A percentile compares a stretch with the other conserved stretches of the same genome.
Conservation (phyloP, 1,140 invertebrate species). For the Meloidogyne exigua region DNA sequence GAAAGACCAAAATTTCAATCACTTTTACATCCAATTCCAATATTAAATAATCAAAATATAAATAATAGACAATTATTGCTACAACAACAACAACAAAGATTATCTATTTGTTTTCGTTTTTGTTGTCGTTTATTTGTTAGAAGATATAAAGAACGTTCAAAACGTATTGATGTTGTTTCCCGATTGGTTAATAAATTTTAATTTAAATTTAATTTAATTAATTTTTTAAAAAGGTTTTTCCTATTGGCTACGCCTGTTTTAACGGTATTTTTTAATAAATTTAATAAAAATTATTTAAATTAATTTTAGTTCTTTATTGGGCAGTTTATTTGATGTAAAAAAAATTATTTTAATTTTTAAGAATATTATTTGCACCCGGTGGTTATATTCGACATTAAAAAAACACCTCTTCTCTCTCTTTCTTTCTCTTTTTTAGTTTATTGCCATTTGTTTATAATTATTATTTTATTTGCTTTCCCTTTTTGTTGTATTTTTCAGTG, state of each 20-base stretch:
- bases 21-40: slow-evolving; percentile 24
- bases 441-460: not conserved
- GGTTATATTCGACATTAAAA: too few species aligned
- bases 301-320: slow-evolving; percentile 57
- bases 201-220: not conserved
- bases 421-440: not conserved
- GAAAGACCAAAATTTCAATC: slow-evolving; percentile 16
- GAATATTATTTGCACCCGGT: too few species aligned
- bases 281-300: not conserved
- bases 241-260: slow-evolving; percentile 63
- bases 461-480: not conserved
- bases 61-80: not conserved
- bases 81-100: slow-evolving; percentile 1
- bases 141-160: slow-evolving; percentile 57
- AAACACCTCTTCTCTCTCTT: not conserved
- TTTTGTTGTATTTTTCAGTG: too few species aligned
- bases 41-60: not conserved
- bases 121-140: slow-evolving; percentile 57
- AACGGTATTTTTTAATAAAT: slow-evolving; percentile 54
- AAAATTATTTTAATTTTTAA: too few species aligned
- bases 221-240: slow-evolving; percentile 56
- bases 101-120: slow-evolving; percentile 36
- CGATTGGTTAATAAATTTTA: slow-evolving; percentile 41
- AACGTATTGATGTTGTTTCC: slow-evolving; percentile 58
- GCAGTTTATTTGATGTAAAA: slow-evolving; percentile 60